A percentile compares a stretch with the other conserved stretches of the same genome.
Evolutionary conservation across 2,888 invertebrate species (phyloP).

Genomic region (Onthophagus sagittarius): DNA sequence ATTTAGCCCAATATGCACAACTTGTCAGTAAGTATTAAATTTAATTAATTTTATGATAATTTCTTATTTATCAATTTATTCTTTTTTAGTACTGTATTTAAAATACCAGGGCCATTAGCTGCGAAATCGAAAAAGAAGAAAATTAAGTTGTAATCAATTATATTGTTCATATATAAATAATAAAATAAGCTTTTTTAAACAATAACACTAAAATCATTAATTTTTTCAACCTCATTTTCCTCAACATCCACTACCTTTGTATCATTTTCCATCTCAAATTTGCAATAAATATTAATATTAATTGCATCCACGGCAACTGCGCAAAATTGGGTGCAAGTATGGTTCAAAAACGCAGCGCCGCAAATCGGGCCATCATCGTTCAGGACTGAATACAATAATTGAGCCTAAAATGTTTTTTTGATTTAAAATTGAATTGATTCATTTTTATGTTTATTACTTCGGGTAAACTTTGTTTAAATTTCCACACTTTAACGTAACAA

Average conservation of each 20-base stretch:
- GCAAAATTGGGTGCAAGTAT: conserved; percentile 34
- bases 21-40: conserved; percentile 81
- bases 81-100: conserved; percentile 80
- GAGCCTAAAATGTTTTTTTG: conserved; percentile 20
- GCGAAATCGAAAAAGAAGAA: conserved; percentile 81
- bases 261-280: conserved; percentile 22
- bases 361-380: conserved; percentile 30
- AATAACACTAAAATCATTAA: conserved; percentile 1
- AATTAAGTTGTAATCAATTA: conserved; percentile 32
- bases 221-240: not conserved
- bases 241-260: conserved; percentile 10
- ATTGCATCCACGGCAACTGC: conserved; percentile 29
- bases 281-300: conserved; percentile 29
- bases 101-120: conserved; percentile 77
- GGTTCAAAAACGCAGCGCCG: conserved; percentile 34
- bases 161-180: conserved; percentile 6
- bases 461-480: conserved; percentile 24
- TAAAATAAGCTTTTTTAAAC: conserved; percentile 8
- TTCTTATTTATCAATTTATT: conserved; percentile 30
- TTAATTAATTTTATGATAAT: not conserved
- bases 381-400: conserved; percentile 21
- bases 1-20: conserved; percentile 96
- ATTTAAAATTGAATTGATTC: not conserved
- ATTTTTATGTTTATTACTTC: conserved; percentile 14
- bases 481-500: conserved; percentile 34